Evolutionary conservation across 2,113 vertebrate genomes (phyloP).

Genomic region (Microtus ochrogaster): DNA sequence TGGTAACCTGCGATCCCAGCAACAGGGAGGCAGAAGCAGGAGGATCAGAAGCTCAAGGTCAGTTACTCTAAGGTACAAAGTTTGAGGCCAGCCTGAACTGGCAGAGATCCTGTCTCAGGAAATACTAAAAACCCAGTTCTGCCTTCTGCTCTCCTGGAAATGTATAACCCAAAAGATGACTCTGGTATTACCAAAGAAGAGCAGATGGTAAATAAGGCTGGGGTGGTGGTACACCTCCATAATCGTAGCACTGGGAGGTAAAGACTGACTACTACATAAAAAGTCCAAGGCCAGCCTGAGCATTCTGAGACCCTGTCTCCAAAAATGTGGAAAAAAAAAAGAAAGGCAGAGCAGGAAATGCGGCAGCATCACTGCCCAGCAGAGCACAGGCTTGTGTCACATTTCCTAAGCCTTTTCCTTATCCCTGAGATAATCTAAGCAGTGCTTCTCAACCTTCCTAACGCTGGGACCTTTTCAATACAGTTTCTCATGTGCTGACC

Average conservation of each 20-base stretch:
- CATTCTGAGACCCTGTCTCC: neutral
- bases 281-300: neutral
- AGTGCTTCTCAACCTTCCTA: neutral
- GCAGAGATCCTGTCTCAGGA: neutral
- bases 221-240: too few species aligned
- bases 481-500: neutral
- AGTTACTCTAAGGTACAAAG: neutral
- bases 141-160: conserved; percentile 27
- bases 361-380: neutral
- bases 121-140: neutral
- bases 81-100: neutral
- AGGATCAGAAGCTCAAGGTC: neutral
- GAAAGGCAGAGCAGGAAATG: neutral
- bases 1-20: neutral
- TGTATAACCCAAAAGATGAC: conserved; percentile 19
- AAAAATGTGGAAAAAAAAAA: neutral
- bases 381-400: neutral
- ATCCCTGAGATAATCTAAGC: neutral
- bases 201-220: neutral
- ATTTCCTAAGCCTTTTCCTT: neutral
- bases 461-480: neutral
- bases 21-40: neutral
- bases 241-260: neutral
- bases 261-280: neutral
- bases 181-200: neutral